phyloP scores from a whole-genome alignment of 2,113 vertebrate genomes.

The Chrysochloris asiatica region DNA sequence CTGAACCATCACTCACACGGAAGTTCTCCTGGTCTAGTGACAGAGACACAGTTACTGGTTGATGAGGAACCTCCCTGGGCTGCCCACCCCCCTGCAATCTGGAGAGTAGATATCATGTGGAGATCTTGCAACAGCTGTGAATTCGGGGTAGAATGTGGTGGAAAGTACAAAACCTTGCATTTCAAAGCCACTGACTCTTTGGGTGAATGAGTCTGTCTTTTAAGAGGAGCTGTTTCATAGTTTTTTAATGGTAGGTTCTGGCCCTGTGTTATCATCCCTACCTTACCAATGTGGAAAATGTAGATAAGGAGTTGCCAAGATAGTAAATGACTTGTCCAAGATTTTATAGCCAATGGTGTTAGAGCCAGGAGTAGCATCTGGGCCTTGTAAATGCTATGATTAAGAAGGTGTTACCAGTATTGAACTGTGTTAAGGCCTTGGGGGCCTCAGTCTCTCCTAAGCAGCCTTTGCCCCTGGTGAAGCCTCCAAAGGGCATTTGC shows the following conservation, averaged over 20 bases:
- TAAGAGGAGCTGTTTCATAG: conserved; percentile 4
- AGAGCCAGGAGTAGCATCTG: neutral
- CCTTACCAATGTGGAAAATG: conserved; percentile 27
- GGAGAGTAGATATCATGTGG: neutral
- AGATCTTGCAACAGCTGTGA: fast-evolving
- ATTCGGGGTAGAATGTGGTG: fast-evolving
- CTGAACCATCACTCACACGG: neutral
- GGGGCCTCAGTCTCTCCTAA: neutral
- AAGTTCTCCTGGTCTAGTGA: too few relatives aligned
- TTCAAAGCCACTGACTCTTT: neutral
- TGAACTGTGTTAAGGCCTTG: neutral
- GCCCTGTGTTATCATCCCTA: neutral
- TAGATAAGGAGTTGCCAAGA: conserved; percentile 51
- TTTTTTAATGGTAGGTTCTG: conserved; percentile 3
- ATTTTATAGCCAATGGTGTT: neutral
- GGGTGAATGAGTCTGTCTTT: fast-evolving
- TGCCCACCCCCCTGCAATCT: neutral
- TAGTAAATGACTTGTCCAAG: conserved; percentile 11
- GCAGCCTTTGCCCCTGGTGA: neutral
- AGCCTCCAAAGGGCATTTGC: fast-evolving
- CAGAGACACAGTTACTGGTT: fast-evolving
- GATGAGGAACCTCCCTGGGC: neutral
- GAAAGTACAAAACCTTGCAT: neutral
- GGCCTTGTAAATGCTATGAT: neutral
- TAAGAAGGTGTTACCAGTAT: neutral